Base-by-base conservation (phyloP, 2,888 invertebrate genomes). In the Thereva unica region DNA sequence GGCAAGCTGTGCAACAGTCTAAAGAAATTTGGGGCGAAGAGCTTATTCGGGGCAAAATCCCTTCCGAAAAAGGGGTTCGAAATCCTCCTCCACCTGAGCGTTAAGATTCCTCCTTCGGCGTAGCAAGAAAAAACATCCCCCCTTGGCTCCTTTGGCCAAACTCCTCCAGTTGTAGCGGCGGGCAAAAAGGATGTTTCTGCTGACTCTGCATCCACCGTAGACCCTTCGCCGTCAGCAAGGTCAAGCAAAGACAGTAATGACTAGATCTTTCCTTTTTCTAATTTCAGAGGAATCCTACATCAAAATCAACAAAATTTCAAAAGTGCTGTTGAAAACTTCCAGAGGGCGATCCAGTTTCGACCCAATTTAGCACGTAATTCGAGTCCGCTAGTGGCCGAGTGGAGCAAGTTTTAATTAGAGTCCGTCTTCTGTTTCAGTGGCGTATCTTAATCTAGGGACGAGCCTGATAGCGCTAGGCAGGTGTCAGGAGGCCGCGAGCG, bases 291-390 rank as follows among this genome's bases (percentile, higher is more conserved):
- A 70, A 92, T 95, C 78, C 84, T 96, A 77, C 87, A 93, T 75
- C 95, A 96, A 83, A 92, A 93, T 76, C 90, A 92, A 83, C 89
- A 90, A 78, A 87, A 93, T 76, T 89, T 90, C 80, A 88, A 91
- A 74, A 93, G 93, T 79, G 95, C 96, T 70, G 89, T 95, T 77
- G 87, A 90, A 80, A 93, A 93, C 83, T 96, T 95, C 82, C 89
- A 92, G 81, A 87, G 89, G 76, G 96, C 96, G 73, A 94, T 96
- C 78, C 90, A 92, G 82, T 96, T 91, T 83, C 86, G 97, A 81
- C 95, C 96, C 72, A 91, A 93, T 76, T 87, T 97, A 82, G 95
- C 95, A 79, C 86, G 96, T 96, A 85, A 92, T 93, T 91, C 71
- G 55, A 52, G 8, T 12, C 34, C 10, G 35, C 4, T 6, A 23